These are phyloP conservation scores for Corbicula japonica DNA, from an alignment of 2,888 invertebrate species.

Conservation along the genomic window DNA sequence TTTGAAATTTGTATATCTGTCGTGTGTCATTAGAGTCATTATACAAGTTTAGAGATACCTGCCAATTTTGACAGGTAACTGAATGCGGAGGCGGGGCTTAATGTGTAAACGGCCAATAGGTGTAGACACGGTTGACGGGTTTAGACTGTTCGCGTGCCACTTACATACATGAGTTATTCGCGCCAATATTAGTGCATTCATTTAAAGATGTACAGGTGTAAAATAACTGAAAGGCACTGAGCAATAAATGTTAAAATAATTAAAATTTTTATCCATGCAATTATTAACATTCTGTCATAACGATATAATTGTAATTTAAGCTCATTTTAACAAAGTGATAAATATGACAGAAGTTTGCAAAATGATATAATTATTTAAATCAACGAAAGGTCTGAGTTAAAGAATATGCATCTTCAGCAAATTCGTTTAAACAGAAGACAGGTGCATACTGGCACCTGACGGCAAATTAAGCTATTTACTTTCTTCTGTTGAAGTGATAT, in stretches of 20 bases:
- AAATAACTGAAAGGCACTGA: too few relatives aligned
- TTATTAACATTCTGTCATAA: too few relatives aligned
- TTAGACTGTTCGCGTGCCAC: constrained; percentile 45
- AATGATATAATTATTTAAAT: too few relatives aligned
- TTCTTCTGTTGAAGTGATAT: constrained; percentile 10
- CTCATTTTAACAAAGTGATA: too few relatives aligned
- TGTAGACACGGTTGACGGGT: constrained; percentile 40
- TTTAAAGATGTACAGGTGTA: too few relatives aligned
- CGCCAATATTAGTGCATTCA: constrained; percentile 29
- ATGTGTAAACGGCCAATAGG: constrained; percentile 51
- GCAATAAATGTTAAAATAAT: too few relatives aligned
- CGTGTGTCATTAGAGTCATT: constrained; percentile 53
- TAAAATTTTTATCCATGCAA: too few relatives aligned
- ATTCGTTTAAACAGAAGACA: constrained; percentile 19
- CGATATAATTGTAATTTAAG: too few relatives aligned
- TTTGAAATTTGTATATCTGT: constrained; percentile 30
- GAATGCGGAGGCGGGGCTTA: constrained; percentile 48
- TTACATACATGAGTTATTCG: constrained; percentile 37
- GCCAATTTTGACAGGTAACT: constrained; percentile 42
- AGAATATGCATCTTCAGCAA: neutral
- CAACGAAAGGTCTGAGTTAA: neutral
- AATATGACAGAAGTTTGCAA: too few relatives aligned
- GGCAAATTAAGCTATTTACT: constrained; percentile 46
- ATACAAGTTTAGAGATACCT: constrained; percentile 30
- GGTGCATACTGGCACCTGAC: constrained; percentile 55